Conservation (phyloP, 2,888 invertebrate species). For the Anthoptus insignis region DNA sequence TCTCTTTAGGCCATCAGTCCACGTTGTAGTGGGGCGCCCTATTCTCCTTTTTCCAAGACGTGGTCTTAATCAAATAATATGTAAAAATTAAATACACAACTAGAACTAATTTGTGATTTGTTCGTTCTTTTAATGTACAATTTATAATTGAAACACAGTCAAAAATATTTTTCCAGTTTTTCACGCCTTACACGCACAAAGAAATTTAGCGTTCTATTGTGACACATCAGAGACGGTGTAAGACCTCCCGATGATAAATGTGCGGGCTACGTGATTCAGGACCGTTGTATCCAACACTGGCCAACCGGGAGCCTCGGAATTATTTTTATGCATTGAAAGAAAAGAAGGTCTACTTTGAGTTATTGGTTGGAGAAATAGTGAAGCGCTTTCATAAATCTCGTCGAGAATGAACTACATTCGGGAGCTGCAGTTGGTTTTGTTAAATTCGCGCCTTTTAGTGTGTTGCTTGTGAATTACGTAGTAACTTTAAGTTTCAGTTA, state of each 20-base stretch:
- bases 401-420: conserved; percentile 26
- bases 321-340: conserved; percentile 53
- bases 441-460: conserved; percentile 20
- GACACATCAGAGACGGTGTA: conserved; percentile 60
- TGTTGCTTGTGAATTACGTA: conserved; percentile 23
- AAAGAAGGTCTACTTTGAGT: conserved; percentile 52
- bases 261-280: conserved; percentile 64
- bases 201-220: conserved; percentile 31
- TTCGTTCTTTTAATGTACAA: too few relatives aligned
- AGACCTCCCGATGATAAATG: conserved; percentile 65
- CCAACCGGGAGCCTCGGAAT: conserved; percentile 50
- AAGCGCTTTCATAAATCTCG: conserved; percentile 49
- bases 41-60: too few relatives aligned
- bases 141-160: too few relatives aligned
- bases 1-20: too few relatives aligned
- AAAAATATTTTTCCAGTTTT: too few relatives aligned
- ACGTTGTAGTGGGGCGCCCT: too few relatives aligned
- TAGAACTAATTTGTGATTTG: too few relatives aligned
- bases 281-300: conserved; percentile 50
- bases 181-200: conserved; percentile 23
- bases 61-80: too few relatives aligned
- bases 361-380: conserved; percentile 57
- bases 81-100: too few relatives aligned
- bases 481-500: conserved; percentile 5
- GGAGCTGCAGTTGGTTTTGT: conserved; percentile 23